Evolutionary conservation across 2,888 invertebrate genomes (phyloP).

Genomic region (Acronicta alni): DNA sequence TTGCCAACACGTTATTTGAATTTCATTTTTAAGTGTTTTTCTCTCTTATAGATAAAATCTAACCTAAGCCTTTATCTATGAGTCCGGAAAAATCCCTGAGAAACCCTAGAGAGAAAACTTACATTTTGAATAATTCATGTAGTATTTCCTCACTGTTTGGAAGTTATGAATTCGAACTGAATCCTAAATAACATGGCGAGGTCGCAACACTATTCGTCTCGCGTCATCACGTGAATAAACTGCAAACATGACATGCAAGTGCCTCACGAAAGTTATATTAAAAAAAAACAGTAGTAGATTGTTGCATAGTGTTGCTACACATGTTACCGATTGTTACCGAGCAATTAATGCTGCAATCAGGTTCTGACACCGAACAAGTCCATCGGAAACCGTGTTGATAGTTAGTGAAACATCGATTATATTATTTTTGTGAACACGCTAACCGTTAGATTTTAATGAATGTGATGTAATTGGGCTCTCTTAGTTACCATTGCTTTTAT

Average conservation of each 20-base stretch:
- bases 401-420: slow-evolving; percentile 48
- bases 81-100: too few relatives aligned
- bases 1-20: too few relatives aligned
- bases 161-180: too few relatives aligned
- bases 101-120: too few relatives aligned
- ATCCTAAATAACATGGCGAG: too few relatives aligned
- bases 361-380: slow-evolving; percentile 46
- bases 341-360: slow-evolving; percentile 49
- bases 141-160: too few relatives aligned
- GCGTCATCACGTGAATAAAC: neutral
- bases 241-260: neutral
- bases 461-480: slow-evolving; percentile 33
- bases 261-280: neutral
- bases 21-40: too few relatives aligned
- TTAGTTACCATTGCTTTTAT: slow-evolving; percentile 8
- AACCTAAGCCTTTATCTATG: too few relatives aligned
- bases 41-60: too few relatives aligned
- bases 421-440: slow-evolving; percentile 45
- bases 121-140: too few relatives aligned
- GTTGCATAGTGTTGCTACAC: slow-evolving; percentile 39
- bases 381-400: slow-evolving; percentile 53
- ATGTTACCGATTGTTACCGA: slow-evolving; percentile 48
- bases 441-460: slow-evolving; percentile 34
- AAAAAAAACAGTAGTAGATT: slow-evolving; percentile 19
- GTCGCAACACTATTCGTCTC: too few relatives aligned